Base-by-base conservation (phyloP, 2,888 invertebrate genomes). In the Sepiola atlantica region DNA sequence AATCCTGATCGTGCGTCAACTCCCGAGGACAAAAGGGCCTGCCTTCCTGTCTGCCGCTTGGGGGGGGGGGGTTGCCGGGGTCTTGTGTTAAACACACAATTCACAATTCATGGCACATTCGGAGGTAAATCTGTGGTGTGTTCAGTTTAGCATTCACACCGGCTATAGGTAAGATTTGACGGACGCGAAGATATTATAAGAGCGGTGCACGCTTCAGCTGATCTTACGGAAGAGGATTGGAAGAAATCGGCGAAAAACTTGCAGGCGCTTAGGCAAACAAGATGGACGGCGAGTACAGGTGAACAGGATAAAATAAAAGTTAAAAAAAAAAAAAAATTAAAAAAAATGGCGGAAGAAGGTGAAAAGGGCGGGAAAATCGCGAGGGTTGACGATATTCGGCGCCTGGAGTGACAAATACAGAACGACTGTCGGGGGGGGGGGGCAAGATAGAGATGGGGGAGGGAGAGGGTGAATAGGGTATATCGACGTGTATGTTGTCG, bases 181-280 rank as follows among this genome's bases (percentile, higher is more conserved):
- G 32, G 77, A 77, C 77, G 16, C 21, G 77, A n/a, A 77, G 77
- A 77, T 77, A 77, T 45, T 45, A 45, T 77, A n/a, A 77, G 77
- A 77, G 77, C n/a, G n/a, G 77, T 77, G 77, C 77, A 77, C 77
- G 77, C 77, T 77, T 77, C 77, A 77, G 77, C 77, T n/a, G 77
- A 18, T 77, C 32, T 77, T 77, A 77, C 77, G 77, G 77, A 77
- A 77, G 21, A 77, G 77, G n/a, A 77, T n/a, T n/a, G 77, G 77
- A 77, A 77, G 77, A n/a, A 77, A 77, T n/a, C 4, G 45, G 77
- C 77, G n/a, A 14, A 77, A n/a, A 45, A 77, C n/a, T 77, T 77
- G 77, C 77, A n/a, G 77, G 77, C 77, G 77, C 21, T 77, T 77
- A 77, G 77, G 8, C n/a, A 6, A 14, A 77, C 77, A 77, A 77